Evolutionary conservation across 2,113 vertebrate species (phyloP).

Genomic region (Pseudopipra pipra): DNA sequence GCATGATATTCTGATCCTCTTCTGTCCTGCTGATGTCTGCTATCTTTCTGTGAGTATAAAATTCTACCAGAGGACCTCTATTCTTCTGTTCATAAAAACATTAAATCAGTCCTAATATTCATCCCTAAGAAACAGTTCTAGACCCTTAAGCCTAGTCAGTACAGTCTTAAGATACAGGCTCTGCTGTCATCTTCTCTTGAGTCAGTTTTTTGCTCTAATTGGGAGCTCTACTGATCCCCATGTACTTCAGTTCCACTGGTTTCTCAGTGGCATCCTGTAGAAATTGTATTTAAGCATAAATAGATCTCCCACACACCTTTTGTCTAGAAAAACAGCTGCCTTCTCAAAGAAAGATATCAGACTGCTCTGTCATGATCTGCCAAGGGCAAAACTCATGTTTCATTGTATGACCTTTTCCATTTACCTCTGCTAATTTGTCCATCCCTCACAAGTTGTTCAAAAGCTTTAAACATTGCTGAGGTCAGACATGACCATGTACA

Average conservation of each 20-base stretch:
- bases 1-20: not conserved
- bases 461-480: slow-evolving; percentile 29
- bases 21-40: not conserved
- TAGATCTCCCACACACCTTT: not conserved
- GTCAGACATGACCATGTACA: not conserved
- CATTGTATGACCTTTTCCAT: not conserved
- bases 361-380: not conserved
- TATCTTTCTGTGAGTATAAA: not conserved
- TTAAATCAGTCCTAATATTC: not conserved
- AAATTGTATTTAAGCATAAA: not conserved
- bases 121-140: not conserved
- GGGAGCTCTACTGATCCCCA: not conserved
- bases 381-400: not conserved
- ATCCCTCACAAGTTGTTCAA: not conserved
- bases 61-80: not conserved
- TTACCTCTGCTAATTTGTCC: slow-evolving; percentile 15
- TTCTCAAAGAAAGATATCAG: not conserved
- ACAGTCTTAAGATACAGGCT: not conserved
- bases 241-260: not conserved
- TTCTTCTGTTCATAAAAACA: not conserved
- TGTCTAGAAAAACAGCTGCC: not conserved
- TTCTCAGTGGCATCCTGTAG: not conserved
- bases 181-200: not conserved
- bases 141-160: not conserved
- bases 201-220: not conserved